phyloP scores from a whole-genome alignment of 2,888 invertebrate genomes.

The Synanthedon andrenaeformis region DNA sequence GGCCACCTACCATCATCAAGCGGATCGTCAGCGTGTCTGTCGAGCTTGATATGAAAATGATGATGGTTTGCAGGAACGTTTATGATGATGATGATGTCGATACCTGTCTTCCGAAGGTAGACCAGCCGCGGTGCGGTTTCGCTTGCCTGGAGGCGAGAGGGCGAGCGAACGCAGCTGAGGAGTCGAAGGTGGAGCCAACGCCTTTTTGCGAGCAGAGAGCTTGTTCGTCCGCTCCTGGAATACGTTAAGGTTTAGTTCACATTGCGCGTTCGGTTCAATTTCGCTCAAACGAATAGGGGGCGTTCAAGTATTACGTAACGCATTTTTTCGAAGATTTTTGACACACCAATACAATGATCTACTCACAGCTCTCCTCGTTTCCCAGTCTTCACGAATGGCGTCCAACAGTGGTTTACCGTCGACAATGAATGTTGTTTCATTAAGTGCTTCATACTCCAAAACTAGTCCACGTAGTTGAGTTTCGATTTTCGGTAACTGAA shows the following conservation, averaged over 20 bases:
- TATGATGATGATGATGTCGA: no score
- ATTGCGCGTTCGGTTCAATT: no score
- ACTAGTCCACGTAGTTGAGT: slow-evolving; percentile 71
- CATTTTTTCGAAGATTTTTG: no score
- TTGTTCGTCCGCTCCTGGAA: slow-evolving; percentile 60
- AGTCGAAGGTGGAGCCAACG: slow-evolving; percentile 40
- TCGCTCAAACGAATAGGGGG: no score
- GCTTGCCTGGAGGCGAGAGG: slow-evolving; percentile 54
- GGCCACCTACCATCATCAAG: no score
- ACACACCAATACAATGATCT: no score
- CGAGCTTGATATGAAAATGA: no score
- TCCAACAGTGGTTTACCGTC: slow-evolving; percentile 74
- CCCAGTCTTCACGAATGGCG: slow-evolving; percentile 73
- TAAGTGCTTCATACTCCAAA: slow-evolving; percentile 60
- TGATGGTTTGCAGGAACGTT: no score
- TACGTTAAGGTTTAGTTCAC: neutral
- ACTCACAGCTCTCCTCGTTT: slow-evolving; percentile 69
- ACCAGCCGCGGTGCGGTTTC: slow-evolving; percentile 58
- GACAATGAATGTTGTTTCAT: slow-evolving; percentile 70
- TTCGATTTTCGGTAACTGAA: slow-evolving; percentile 80
- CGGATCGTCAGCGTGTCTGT: no score
- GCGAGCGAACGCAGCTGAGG: slow-evolving; percentile 47
- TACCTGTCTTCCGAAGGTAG: slow-evolving; percentile 43
- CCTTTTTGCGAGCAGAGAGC: slow-evolving; percentile 66
- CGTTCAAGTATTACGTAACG: no score